A percentile compares a stretch with the other conserved stretches of the same genome.
Evolutionary conservation across 1,140 invertebrate species (phyloP).

Genomic region (Tenebrio molitor): DNA sequence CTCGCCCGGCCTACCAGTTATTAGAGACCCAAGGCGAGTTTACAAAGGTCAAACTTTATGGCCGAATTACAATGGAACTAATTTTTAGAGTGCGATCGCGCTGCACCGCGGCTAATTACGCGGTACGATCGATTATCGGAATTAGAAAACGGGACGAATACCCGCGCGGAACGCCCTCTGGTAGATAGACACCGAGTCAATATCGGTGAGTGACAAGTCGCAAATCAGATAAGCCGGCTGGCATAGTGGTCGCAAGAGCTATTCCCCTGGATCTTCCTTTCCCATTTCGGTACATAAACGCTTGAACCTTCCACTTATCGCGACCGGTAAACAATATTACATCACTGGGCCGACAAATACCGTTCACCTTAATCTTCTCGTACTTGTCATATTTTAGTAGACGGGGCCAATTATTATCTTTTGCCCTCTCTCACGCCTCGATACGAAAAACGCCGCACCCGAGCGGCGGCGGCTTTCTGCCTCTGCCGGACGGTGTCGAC

Average conservation of each 20-base stretch:
- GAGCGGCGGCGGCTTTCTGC: too few relatives aligned
- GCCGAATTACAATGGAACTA: slow-evolving; percentile 62
- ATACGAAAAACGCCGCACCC: too few relatives aligned
- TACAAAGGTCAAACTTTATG: slow-evolving; percentile 61
- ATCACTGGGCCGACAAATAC: slow-evolving; percentile 43
- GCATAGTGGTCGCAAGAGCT: slow-evolving; percentile 41
- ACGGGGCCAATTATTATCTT: background rate
- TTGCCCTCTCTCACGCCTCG: too few relatives aligned
- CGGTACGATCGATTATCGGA: slow-evolving; percentile 25
- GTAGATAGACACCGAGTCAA: slow-evolving; percentile 14
- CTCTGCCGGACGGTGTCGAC: too few relatives aligned
- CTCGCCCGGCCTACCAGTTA: slow-evolving; percentile 63
- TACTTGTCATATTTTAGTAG: slow-evolving; percentile 28
- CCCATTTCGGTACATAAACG: slow-evolving; percentile 43
- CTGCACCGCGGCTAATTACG: slow-evolving; percentile 6
- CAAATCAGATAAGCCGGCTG: slow-evolving; percentile 45
- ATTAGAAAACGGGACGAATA: background rate
- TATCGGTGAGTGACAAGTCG: slow-evolving; percentile 43
- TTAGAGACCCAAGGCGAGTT: slow-evolving; percentile 60
- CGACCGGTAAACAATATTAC: slow-evolving; percentile 43
- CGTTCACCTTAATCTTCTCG: slow-evolving; percentile 35
- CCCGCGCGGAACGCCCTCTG: slow-evolving; percentile 13
- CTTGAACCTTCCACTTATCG: slow-evolving; percentile 39
- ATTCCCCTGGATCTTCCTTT: slow-evolving; percentile 46
- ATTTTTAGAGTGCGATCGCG: slow-evolving; percentile 58